Percentiles rank a stretch among this genome's conserved stretches.
These are phyloP conservation scores for Laticauda laticaudata DNA, from an alignment of 2,113 vertebrate genomes.

Conservation along the genomic window DNA sequence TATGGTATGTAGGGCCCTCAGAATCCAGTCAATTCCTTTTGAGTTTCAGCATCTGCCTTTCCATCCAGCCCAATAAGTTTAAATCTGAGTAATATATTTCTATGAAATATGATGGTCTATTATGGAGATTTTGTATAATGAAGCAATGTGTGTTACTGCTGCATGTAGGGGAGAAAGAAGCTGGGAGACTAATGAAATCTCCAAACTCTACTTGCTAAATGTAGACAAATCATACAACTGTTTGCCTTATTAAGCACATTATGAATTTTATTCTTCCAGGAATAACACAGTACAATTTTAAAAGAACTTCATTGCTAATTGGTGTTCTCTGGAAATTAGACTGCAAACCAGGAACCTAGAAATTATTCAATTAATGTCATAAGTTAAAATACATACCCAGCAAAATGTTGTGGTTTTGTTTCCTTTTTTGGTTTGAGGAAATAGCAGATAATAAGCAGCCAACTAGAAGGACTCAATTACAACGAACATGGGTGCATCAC, in stretches of 20 bases:
- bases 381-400: not conserved
- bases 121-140: not conserved
- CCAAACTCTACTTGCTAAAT: not conserved
- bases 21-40: not conserved
- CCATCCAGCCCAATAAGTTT: not conserved
- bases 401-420: not conserved
- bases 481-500: not conserved
- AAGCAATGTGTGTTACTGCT: not conserved
- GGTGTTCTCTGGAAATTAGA: not conserved
- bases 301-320: not conserved
- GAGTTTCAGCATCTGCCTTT: not conserved
- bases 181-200: not conserved
- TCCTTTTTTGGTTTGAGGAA: not conserved
- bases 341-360: not conserved
- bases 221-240: not conserved
- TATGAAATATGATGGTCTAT: not conserved
- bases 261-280: not conserved
- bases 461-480: not conserved
- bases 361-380: not conserved
- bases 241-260: not conserved
- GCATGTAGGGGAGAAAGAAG: not conserved
- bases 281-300: not conserved
- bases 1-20: not conserved
- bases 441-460: not conserved
- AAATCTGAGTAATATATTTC: not conserved